Evolutionary conservation across 2,888 invertebrate genomes (phyloP), one percentile per base, ranked within the genome.

Genomic region (Taenaris catops): DNA sequence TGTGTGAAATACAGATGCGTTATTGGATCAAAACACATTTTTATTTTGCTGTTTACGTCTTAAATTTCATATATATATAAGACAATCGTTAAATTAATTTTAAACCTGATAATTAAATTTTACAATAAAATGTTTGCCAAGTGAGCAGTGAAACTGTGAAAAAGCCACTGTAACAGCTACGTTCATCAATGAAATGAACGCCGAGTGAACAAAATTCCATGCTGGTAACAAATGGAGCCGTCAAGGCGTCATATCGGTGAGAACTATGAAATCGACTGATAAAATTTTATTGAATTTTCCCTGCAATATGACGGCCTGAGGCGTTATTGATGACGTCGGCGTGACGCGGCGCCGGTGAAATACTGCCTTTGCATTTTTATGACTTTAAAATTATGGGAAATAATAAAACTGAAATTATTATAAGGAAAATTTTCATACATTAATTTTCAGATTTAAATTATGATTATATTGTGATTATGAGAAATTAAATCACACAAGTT

Each of bases 221-320:
- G 20, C 16, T 47, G 43, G 44, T 45, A 51, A 47, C 55, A 54
- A 60, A 61, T 60, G 50, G 49, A 53, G 52, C 52, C 48, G 50
- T 55, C 58, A 53, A 52, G 52, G 54, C 44, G 39, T 46, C 38
- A 51, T 41, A 46, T 56, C 50, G 41, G 44, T 53, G 62, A 53
- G 63, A 76, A 73, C 70, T 72, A 74, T 69, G 61, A 61, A 70
- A 66, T 61, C 58, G 55, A 63, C 59, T 73, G 66, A 74, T 71
- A 65, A 71, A 74, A 68, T 79, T 78, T 79, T 74, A 80, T 80
- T 76, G 70, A 80, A 79, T 80, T 78, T 78, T 69, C 69, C 67
- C 55, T 65, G 61, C 69, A 70, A 75, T 78, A 72, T 76, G 72
- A 70, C 66, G 63, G 33, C 57, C 53, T 60, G 60, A 59, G 55